Base-by-base conservation (phyloP, 2,797 vertebrate genomes). In the Phataginus tetradactyla region DNA sequence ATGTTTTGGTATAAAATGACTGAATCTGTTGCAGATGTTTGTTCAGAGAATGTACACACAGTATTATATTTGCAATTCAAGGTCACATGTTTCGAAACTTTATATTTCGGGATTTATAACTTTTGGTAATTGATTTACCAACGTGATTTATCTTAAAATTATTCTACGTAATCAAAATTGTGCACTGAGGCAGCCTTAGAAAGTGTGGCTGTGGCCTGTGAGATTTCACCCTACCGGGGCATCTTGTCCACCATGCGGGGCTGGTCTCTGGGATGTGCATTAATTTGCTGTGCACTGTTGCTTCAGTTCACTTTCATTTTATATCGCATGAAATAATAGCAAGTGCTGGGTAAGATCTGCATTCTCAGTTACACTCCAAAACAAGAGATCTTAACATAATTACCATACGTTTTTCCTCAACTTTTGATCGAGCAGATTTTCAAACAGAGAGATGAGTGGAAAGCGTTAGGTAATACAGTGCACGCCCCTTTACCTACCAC, bases 181-280 rank as follows among this genome's bases (percentile, higher is more conserved):
- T 83, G 15, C 34, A 10, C 2, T 6, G 12, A 69, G 83, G 29
- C 42, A 10, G 59, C 2, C 12, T 34, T 18, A 23, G 53, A 55
- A 85, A 77, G 37, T 29, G 15, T 7, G 37, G 15, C 42, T 59
- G 18, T 64, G 64, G 13, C 23, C 27, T n/a, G 27, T 0, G 37
- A n/a, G 64, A 14, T 5, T 20, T 68, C 5, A 7, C 71, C 2
- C 5, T 3, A 1, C 34, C 7, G 10, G 57, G 42, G 32, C 23
- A 3, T 23, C 39, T 13, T 0, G 0, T 18, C 18, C 0, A 4
- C 49, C 21, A 5, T 4, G 3, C 5, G 0, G 1, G 4, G 20
- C 12, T 37, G 45, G 45, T 84, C 27, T 63, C n/a, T 37, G 23
- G 18, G 18, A 15, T 7, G 25, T 39, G 14, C 9, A 12, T 11